Conservation (phyloP, 2,888 invertebrate species). For the Andrena dorsata region DNA sequence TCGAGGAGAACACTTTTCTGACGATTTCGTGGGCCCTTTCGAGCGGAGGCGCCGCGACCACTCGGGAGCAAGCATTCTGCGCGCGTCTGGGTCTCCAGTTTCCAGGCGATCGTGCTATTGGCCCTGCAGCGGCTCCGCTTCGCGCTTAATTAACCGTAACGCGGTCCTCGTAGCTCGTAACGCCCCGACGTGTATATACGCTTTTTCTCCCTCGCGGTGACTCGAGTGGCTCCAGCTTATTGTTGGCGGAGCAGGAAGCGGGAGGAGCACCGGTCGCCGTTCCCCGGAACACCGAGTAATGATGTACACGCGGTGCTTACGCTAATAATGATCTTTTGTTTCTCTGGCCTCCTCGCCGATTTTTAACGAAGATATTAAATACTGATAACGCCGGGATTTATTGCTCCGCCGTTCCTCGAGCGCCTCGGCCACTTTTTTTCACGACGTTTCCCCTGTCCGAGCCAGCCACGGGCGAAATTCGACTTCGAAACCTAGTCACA, state of each 20-base stretch:
- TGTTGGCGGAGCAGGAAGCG: constrained; percentile 65
- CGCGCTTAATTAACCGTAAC: constrained; percentile 73
- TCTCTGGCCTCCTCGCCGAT: constrained; percentile 52
- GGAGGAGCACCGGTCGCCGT: constrained; percentile 49
- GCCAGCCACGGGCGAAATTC: no score
- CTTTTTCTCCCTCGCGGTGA: constrained; percentile 58
- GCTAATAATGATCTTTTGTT: constrained; percentile 68
- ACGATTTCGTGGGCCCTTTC: constrained; percentile 67
- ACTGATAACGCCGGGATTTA: constrained; percentile 58
- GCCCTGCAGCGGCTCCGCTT: constrained; percentile 44
- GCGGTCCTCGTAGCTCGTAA: constrained; percentile 63
- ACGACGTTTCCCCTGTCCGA: neutral
- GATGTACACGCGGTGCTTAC: constrained; percentile 65
- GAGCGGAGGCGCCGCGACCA: neutral
- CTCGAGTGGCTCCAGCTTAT: constrained; percentile 56
- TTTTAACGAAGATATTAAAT: constrained; percentile 61
- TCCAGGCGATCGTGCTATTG: constrained; percentile 60
- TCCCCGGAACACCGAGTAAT: constrained; percentile 58
- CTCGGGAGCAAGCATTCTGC: constrained; percentile 26
- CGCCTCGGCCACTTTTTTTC: constrained; percentile 30
- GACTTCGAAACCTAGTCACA: constrained; percentile 27
- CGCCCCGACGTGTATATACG: constrained; percentile 50
- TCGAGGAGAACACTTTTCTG: constrained; percentile 67
- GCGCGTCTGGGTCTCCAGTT: constrained; percentile 64
- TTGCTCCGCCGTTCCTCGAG: constrained; percentile 21